Evolutionary conservation across 2,797 vertebrate species (phyloP).

Genomic region (Peromyscus eremicus): DNA sequence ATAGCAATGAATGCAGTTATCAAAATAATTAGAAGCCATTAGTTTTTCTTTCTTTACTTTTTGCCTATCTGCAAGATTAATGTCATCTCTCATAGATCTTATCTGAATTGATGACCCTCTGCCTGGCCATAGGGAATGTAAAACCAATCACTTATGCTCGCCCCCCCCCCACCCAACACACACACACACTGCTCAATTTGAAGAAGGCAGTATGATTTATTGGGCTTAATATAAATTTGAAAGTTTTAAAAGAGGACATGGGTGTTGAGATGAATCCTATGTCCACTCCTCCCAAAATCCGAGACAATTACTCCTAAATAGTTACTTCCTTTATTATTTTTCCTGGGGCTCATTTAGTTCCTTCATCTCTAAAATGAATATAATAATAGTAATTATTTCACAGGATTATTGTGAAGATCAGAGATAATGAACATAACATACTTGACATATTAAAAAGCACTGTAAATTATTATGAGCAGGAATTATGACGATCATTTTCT

Average conservation of each 20-base stretch:
- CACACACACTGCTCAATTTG: background rate
- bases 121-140: background rate
- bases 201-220: conserved; percentile 23
- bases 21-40: background rate
- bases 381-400: conserved; percentile 66
- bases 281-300: conserved; percentile 16
- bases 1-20: background rate
- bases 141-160: background rate
- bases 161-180: background rate
- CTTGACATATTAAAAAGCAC: conserved; percentile 36
- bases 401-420: conserved; percentile 58
- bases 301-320: background rate
- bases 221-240: conserved; percentile 8
- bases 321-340: conserved; percentile 41
- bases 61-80: background rate
- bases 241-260: background rate
- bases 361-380: conserved; percentile 69
- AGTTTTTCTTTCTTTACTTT: background rate
- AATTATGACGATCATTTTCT: conserved; percentile 60
- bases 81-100: background rate
- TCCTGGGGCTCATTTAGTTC: conserved; percentile 51
- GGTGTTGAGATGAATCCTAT: conserved; percentile 12
- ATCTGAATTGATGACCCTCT: conserved; percentile 6
- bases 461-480: conserved; percentile 52
- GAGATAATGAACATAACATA: conserved; percentile 51